Conservation (phyloP, 2,888 invertebrate species). For the Ormyrus thymus region DNA sequence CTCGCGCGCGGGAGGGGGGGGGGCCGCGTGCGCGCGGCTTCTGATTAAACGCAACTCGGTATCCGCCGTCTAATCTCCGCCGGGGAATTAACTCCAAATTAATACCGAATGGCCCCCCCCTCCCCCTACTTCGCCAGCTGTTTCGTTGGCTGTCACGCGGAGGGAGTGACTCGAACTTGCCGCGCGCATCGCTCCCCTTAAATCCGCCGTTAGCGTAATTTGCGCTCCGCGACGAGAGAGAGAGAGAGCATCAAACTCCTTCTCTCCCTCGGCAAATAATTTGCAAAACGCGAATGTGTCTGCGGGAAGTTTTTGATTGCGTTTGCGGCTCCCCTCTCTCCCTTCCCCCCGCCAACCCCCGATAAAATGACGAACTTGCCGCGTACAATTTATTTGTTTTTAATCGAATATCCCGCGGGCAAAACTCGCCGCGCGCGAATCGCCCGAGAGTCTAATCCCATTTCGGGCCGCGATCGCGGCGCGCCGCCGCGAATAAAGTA, state of each 20-base stretch:
- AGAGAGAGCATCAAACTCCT: slow-evolving; percentile 46
- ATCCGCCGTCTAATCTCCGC: slow-evolving; percentile 55
- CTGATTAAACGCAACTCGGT: slow-evolving; percentile 47
- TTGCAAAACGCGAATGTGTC: slow-evolving; percentile 44
- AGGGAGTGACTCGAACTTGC: slow-evolving; percentile 13
- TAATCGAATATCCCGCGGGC: slow-evolving; percentile 27
- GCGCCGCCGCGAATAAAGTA: not conserved
- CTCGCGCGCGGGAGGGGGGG: slow-evolving; percentile 23
- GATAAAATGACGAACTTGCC: not conserved
- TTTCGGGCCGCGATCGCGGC: not conserved
- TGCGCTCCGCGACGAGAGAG: not conserved
- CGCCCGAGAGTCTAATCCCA: slow-evolving; percentile 1
- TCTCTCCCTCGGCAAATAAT: slow-evolving; percentile 31
- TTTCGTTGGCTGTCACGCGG: slow-evolving; percentile 49
- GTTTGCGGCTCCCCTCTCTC: not conserved
- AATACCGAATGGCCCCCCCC: slow-evolving; percentile 47
- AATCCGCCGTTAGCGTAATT: slow-evolving; percentile 54
- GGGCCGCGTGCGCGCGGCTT: slow-evolving; percentile 18
- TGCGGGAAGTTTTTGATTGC: slow-evolving; percentile 46
- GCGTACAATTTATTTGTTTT: slow-evolving; percentile 36
- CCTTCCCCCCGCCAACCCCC: not conserved
- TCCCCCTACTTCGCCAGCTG: slow-evolving; percentile 42
- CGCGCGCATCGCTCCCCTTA: slow-evolving; percentile 15
- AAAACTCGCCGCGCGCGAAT: not conserved
- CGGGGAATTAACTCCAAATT: slow-evolving; percentile 59